Conservation (phyloP, 2,888 invertebrate genomes). For the Drosophila sordidapex region DNA sequence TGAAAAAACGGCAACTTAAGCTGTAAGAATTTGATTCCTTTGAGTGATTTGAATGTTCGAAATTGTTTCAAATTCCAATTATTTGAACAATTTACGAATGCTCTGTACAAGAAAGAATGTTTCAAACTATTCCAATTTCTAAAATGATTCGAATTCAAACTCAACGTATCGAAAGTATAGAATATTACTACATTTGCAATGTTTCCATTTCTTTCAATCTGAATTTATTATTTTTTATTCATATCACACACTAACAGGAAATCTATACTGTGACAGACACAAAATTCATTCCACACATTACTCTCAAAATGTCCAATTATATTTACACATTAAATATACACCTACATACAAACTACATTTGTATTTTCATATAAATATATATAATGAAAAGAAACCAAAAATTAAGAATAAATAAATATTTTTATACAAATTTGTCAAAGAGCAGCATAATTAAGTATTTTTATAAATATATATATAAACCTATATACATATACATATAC, state of each 20-base stretch:
- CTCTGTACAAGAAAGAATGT: neutral
- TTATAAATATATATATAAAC: conserved; percentile 52
- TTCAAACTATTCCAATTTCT: neutral
- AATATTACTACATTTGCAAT: neutral
- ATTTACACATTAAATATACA: conserved; percentile 29
- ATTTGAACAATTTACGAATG: neutral
- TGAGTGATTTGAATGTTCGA: neutral
- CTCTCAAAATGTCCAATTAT: conserved; percentile 29
- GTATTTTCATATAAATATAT: conserved; percentile 50
- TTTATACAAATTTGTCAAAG: conserved; percentile 68
- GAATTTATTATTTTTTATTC: conserved; percentile 30
- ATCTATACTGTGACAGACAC: conserved; percentile 29
- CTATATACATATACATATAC: conserved; percentile 37
- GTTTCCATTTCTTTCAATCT: conserved; percentile 2
- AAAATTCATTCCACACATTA: conserved; percentile 19
- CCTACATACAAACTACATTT: conserved; percentile 31
- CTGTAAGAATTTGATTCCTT: neutral
- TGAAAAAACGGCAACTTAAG: neutral
- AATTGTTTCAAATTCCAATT: neutral
- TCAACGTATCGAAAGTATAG: neutral
- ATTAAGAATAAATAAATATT: conserved; percentile 46
- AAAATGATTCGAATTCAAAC: conserved; percentile 2
- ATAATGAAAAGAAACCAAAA: conserved; percentile 18
- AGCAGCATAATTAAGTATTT: conserved; percentile 63
- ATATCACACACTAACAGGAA: conserved; percentile 35